A percentile compares a stretch with the other conserved stretches of the same genome.
phyloP scores from a whole-genome alignment of 2,888 invertebrate genomes.

The Pecten maximus region DNA sequence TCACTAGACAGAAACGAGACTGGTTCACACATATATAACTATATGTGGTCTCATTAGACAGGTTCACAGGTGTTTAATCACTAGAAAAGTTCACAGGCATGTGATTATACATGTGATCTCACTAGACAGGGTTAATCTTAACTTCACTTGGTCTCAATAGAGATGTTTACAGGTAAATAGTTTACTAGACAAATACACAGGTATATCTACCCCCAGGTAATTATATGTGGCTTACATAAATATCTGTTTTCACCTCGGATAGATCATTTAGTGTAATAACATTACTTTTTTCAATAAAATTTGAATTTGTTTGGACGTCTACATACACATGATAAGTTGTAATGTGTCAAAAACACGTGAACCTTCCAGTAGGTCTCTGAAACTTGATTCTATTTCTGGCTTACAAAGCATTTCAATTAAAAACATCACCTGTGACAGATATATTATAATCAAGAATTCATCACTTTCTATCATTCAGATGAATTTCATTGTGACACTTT shows the following conservation, averaged over 20 bases:
- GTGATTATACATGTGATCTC: background rate
- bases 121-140: background rate
- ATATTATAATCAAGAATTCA: background rate
- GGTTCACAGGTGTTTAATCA: background rate
- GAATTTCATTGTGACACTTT: background rate
- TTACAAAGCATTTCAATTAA: slow-evolving; percentile 23
- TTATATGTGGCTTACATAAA: no score
- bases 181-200: no score
- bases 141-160: no score
- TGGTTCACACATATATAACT: background rate
- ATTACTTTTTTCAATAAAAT: background rate
- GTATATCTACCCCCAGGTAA: no score
- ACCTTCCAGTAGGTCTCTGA: background rate
- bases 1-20: background rate
- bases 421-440: background rate
- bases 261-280: background rate
- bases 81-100: background rate
- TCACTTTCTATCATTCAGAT: slow-evolving; percentile 13
- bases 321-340: background rate
- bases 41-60: background rate
- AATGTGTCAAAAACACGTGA: background rate
- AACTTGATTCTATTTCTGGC: background rate
- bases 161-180: no score
- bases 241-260: background rate
- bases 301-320: background rate